These are phyloP conservation scores for Lampris megalopsis DNA, from an alignment of 2,113 vertebrate genomes.

Conservation along the genomic window DNA sequence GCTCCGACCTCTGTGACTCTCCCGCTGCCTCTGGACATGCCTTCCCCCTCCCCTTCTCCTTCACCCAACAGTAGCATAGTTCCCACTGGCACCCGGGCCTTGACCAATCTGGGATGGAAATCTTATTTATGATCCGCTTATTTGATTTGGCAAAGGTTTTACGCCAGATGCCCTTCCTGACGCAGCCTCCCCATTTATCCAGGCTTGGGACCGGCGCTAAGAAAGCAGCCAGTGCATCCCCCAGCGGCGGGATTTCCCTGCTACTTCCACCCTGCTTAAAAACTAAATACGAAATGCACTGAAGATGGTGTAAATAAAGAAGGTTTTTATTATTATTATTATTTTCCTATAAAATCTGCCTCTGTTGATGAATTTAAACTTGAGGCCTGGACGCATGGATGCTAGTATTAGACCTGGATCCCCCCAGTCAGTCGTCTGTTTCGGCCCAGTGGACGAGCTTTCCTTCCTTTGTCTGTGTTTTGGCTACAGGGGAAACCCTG, in stretches of 20 bases:
- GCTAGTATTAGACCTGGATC: slow-evolving; percentile 17
- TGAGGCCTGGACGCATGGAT: background rate
- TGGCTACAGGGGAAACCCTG: slow-evolving; percentile 44
- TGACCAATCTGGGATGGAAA: no score
- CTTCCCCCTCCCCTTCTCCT: no score
- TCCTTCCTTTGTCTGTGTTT: slow-evolving; percentile 33
- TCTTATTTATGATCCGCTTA: no score
- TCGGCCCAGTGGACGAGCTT: slow-evolving; percentile 41
- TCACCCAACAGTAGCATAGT: no score
- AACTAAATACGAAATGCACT: background rate
- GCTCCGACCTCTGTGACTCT: no score
- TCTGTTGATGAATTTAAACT: slow-evolving; percentile 24
- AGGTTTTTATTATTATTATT: background rate
- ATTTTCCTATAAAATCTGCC: slow-evolving; percentile 8
- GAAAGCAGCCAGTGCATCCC: no score
- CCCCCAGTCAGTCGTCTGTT: slow-evolving; percentile 29
- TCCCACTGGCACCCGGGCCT: no score
- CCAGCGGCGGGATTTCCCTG: background rate
- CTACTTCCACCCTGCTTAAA: background rate
- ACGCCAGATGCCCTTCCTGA: no score
- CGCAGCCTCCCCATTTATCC: no score
- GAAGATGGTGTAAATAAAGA: slow-evolving; percentile 3
- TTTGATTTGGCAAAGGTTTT: no score
- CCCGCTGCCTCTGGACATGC: no score
- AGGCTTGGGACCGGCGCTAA: no score